These are phyloP conservation scores for Protula sp. DNA, from an alignment of 2,888 invertebrate genomes.

Conservation along the genomic window DNA sequence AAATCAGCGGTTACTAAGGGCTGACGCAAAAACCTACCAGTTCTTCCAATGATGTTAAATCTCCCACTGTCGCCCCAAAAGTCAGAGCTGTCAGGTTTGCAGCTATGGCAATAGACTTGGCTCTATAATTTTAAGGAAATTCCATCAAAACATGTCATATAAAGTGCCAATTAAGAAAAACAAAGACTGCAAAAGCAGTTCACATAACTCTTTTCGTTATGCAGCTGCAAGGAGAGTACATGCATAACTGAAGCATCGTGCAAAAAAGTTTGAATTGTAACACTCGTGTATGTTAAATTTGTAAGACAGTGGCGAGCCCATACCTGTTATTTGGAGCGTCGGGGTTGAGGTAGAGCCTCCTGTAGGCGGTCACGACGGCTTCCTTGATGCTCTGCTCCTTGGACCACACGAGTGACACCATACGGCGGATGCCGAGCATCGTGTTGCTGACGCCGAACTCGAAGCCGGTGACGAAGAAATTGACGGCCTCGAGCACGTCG, in stretches of 20 bases:
- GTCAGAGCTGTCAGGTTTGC: conserved; percentile 61
- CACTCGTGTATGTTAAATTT: not conserved
- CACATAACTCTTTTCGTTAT: no score
- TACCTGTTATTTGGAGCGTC: conserved; percentile 34
- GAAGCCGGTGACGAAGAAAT: conserved; percentile 74
- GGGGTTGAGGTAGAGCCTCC: conserved; percentile 61
- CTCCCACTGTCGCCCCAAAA: conserved; percentile 59
- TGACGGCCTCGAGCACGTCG: conserved; percentile 82
- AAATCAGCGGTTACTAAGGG: no score
- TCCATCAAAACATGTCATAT: no score
- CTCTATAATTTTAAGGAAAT: no score
- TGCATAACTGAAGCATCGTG: no score
- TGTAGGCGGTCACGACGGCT: conserved; percentile 73
- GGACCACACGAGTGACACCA: conserved; percentile 74
- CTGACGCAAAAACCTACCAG: conserved; percentile 57
- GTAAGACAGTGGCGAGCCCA: not conserved
- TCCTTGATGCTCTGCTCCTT: conserved; percentile 68
- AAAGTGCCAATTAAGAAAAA: no score
- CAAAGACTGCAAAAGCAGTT: no score
- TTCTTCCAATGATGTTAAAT: conserved; percentile 62
- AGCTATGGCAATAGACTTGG: conserved; percentile 59
- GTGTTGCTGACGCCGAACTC: conserved; percentile 41
- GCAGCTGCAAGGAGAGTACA: no score
- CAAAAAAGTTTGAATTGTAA: no score
- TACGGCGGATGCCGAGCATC: conserved; percentile 55